These are phyloP conservation scores for Dermatemys mawii DNA, from an alignment of 2,113 vertebrate species.

Conservation along the genomic window DNA sequence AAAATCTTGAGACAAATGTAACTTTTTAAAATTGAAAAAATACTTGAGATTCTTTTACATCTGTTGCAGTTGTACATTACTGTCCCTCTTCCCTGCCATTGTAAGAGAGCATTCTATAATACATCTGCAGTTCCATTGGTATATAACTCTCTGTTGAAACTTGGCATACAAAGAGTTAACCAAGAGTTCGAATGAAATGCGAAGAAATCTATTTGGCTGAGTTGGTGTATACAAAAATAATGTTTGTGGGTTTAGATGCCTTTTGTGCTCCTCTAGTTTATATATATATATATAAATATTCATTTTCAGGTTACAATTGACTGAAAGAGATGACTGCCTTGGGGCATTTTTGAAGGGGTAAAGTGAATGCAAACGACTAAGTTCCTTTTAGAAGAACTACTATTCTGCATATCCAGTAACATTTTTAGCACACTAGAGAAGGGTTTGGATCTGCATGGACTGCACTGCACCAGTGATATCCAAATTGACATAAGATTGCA, in stretches of 20 bases:
- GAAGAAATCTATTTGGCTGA: slow-evolving; percentile 52
- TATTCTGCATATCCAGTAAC: slow-evolving; percentile 37
- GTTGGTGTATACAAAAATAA: slow-evolving; percentile 65
- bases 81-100: neutral
- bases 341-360: slow-evolving; percentile 71
- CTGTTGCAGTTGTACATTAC: neutral
- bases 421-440: slow-evolving; percentile 20
- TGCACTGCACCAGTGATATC: neutral
- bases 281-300: slow-evolving; percentile 69
- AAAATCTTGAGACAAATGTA: neutral
- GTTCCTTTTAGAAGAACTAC: slow-evolving; percentile 26
- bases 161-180: slow-evolving; percentile 70
- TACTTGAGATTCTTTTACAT: neutral
- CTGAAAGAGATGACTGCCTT: slow-evolving; percentile 70
- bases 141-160: slow-evolving; percentile 16
- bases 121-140: slow-evolving; percentile 25
- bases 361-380: slow-evolving; percentile 19
- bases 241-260: slow-evolving; percentile 68
- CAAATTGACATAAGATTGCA: neutral
- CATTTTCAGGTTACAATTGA: slow-evolving; percentile 69
- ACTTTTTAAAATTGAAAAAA: slow-evolving; percentile 2
- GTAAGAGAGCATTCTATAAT: slow-evolving; percentile 21
- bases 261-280: slow-evolving; percentile 57
- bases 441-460: slow-evolving; percentile 18
- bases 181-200: slow-evolving; percentile 60